Evolutionary conservation across 2,113 vertebrate species (phyloP), one percentile per base, ranked within the genome.

Genomic region (Phyllopteryx taeniolatus): DNA sequence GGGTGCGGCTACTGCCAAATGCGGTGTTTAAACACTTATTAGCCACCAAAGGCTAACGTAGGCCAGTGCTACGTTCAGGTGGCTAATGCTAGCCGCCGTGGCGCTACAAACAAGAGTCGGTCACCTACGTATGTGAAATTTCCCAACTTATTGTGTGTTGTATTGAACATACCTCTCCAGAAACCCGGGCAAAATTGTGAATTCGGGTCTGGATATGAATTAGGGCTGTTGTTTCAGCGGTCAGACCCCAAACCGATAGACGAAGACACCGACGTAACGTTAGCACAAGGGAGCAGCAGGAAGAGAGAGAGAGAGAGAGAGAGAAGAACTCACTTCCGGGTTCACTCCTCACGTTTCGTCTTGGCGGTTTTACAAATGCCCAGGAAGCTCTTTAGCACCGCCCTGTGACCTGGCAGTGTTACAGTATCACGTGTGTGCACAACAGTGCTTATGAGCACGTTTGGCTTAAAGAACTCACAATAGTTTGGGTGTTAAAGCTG

Each of bases 121-220:
- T 9, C 11, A 14, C 0, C 59, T 5, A 51, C 15, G 22, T 31
- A 6, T 43, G 43, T 51, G 2, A 2, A 4, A 7, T 63, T 64
- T 22, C 59, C 12, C 4, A 10, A 47, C 27, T 10, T 43, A 4
- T 2, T 1, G 5, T 31, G 7, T 3, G 27, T 17, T 35, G 31
- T 8, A 17, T 3, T 57, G 5, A 12, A 77, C 78, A 44, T 86
- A 91, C 90, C 90, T 90, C 86, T 91, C 72, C 75, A 74, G 81
- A 85, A 71, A 88, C 72, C 77, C 80, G 85, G 68, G 44, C 70
- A 62, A 27, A 71, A 70, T 59, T 12, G 68, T 62, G 39, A 68
- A 49, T 70, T 79, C 65, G 81, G 77, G 73, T 56, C 46, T 77
- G 64, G 77, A 84, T 83, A 83, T 79, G 80, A 85, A 74, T 72